Base-by-base conservation (phyloP, 2,797 vertebrate genomes). In the Naso thynnoides region DNA sequence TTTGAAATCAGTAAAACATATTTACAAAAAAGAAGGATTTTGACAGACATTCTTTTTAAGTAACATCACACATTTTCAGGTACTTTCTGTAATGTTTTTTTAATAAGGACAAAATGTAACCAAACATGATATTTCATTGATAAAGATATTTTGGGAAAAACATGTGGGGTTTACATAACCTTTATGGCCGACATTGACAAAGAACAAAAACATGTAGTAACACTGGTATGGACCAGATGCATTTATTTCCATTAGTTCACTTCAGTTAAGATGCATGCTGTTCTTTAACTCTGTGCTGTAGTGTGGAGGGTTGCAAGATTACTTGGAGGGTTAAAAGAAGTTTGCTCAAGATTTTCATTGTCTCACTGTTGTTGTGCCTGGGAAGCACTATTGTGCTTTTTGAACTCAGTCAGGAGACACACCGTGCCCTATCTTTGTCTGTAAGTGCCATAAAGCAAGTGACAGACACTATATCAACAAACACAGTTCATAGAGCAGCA, bases 401-500 rank as follows among this genome's bases (percentile, higher is more conserved):
- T 73, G 27, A 57, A 66, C 58, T 71, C 42, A 59, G 53, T 29
- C 19, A 71, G 56, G 8, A 49, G 74, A 79, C 56, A 45, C 29
- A 62, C 66, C 54, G 61, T 47, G 52, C 42, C 31, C 11, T 42
- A 23, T 55, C 56, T 79, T 79, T 78, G 48, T 73, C 76, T 76
- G 65, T 24, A 57, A 44, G 56, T 57, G 58, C 64, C 76, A 78
- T 79, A 70, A 84, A 78, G 70, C 45, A 41, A 82, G 67, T 67
- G 3, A 53, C 69, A 44, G 60, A 76, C 60, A 42, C 69, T 75
- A 63, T 54, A 78, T 86, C 67, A 87, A 91, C 79, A 91, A 92
- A 87, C 78, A 79, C 49, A 50, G 50, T 59, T 79, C 70, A 81
- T 83, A 39, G 27, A 55, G 83, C 71, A 87, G 90, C 89, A 93